Conservation (phyloP, 2,113 vertebrate species). For the Hepsetus odoe region DNA sequence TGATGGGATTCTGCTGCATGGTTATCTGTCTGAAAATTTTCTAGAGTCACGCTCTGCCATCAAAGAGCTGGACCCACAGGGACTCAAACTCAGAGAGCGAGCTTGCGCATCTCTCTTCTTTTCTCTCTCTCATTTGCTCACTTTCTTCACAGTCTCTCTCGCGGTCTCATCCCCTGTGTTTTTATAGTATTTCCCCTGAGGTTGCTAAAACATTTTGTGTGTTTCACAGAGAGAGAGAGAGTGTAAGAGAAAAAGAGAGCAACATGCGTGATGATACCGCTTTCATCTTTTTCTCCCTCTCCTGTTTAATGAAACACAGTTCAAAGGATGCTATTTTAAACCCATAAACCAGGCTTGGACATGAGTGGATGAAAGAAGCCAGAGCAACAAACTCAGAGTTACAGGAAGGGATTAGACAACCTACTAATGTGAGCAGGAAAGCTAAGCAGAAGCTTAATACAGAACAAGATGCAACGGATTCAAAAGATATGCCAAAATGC, state of each 20-base stretch:
- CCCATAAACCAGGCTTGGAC: constrained; percentile 28
- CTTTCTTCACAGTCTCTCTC: no score
- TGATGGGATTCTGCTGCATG: not conserved
- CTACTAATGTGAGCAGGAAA: not conserved
- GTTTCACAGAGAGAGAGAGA: constrained; percentile 28
- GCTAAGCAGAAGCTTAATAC: not conserved
- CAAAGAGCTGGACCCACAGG: constrained; percentile 69
- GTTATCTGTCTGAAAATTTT: constrained; percentile 66
- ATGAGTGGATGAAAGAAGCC: constrained; percentile 13
- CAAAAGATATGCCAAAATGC: not conserved
- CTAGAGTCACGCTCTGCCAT: constrained; percentile 72
- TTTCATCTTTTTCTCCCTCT: constrained; percentile 59
- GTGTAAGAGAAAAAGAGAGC: constrained; percentile 22
- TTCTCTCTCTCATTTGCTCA: constrained; percentile 56
- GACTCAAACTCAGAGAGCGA: constrained; percentile 64
- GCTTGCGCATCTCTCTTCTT: constrained; percentile 39
- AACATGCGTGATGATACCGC: constrained; percentile 48
- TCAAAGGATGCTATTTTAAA: constrained; percentile 55
- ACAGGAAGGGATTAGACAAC: not conserved
- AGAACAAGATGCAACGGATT: not conserved
- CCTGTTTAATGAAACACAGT: constrained; percentile 59
- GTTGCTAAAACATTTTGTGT: constrained; percentile 51
- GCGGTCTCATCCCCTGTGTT: constrained; percentile 52
- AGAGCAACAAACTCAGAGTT: constrained; percentile 28
- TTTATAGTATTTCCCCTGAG: constrained; percentile 35